Conservation (phyloP, 92 coral and sea anemone species). For the Desmophyllum pertusum region DNA sequence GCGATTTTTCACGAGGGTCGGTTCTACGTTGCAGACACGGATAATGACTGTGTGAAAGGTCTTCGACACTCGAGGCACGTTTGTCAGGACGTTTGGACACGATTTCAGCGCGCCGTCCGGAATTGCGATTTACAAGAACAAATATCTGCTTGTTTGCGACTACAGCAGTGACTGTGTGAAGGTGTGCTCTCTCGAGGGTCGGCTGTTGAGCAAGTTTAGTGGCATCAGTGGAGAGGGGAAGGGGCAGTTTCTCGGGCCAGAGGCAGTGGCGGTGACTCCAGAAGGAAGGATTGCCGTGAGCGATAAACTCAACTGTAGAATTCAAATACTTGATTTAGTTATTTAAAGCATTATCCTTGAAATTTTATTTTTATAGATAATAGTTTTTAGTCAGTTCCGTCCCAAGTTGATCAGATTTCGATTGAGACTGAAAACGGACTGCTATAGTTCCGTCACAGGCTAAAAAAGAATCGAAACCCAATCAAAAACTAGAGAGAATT, state of each 20-base stretch:
- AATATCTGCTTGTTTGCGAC: constrained; percentile 76
- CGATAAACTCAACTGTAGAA: constrained; percentile 72
- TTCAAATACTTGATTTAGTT: constrained; percentile 42
- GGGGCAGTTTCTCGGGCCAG: constrained; percentile 78
- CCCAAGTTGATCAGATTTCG: no score
- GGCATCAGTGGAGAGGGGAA: constrained; percentile 70
- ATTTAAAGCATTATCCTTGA: neutral
- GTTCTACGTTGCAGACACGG: constrained; percentile 82
- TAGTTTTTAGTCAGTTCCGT: no score
- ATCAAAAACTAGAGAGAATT: no score
- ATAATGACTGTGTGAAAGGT: constrained; percentile 81
- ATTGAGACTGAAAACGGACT: no score
- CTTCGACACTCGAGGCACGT: constrained; percentile 76
- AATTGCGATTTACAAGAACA: constrained; percentile 68
- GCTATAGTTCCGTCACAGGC: no score
- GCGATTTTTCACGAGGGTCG: constrained; percentile 62
- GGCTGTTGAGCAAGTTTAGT: constrained; percentile 59
- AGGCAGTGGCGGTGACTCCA: constrained; percentile 63
- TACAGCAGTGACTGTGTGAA: constrained; percentile 79
- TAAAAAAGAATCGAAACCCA: no score
- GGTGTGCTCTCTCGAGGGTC: constrained; percentile 68
- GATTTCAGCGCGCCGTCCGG: constrained; percentile 82
- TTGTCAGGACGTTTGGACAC: constrained; percentile 58
- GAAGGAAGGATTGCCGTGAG: constrained; percentile 68
- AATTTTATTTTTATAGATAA: neutral